These are phyloP conservation scores for Metaphire vulgaris DNA, from an alignment of 1,140 invertebrate species.

Conservation along the genomic window DNA sequence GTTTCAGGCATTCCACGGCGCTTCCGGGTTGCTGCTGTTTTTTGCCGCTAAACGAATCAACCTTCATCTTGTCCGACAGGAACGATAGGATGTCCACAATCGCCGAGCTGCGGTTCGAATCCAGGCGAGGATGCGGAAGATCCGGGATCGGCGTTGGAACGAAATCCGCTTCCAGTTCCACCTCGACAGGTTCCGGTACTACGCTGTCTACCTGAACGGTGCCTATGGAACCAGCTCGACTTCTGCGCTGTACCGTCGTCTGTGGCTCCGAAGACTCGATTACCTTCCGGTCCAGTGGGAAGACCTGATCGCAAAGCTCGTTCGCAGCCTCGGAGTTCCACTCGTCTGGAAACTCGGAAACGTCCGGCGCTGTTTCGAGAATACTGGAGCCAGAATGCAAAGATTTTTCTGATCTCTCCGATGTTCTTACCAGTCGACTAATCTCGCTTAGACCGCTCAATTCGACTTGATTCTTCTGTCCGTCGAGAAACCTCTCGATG, in stretches of 20 bases:
- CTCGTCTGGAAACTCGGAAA: no score
- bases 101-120: neutral
- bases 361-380: no score
- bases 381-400: no score
- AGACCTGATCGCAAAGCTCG: no score
- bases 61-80: no score
- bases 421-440: no score
- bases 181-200: neutral
- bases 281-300: neutral
- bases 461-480: no score
- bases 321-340: no score
- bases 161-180: neutral
- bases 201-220: neutral
- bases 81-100: neutral
- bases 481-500: no score
- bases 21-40: neutral
- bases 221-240: neutral
- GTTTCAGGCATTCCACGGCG: neutral
- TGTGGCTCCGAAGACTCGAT: neutral
- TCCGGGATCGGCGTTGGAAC: neutral
- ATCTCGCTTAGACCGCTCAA: no score
- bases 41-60: neutral
- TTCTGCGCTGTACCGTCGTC: neutral
- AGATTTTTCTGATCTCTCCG: no score
- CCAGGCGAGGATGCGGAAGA: neutral